Evolutionary conservation across 2,888 invertebrate species (phyloP).

Genomic region (Timandra comae): DNA sequence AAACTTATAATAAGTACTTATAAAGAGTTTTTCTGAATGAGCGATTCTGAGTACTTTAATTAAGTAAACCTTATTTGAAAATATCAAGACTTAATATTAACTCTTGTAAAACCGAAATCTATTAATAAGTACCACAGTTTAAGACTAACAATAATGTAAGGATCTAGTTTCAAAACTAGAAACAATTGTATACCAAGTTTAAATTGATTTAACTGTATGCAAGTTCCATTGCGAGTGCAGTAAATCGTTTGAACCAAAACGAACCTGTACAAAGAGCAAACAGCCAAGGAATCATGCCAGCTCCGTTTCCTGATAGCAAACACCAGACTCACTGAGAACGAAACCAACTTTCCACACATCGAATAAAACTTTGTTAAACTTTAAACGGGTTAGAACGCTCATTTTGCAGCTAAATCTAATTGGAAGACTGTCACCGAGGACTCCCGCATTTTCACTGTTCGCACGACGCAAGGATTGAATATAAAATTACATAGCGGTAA

Average conservation of each 20-base stretch:
- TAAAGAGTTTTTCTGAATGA: too few species aligned
- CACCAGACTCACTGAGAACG: conserved; percentile 41
- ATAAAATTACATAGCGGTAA: conserved; percentile 71
- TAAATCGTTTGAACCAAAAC: conserved; percentile 24
- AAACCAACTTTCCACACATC: conserved; percentile 54
- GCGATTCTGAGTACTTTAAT: too few species aligned
- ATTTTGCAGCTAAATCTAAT: conserved; percentile 65
- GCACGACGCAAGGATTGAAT: conserved; percentile 57
- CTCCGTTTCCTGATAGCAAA: conserved; percentile 41
- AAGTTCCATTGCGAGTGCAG: conserved; percentile 1
- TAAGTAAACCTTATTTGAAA: too few species aligned
- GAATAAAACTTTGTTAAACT: conserved; percentile 52
- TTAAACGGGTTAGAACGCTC: conserved; percentile 57
- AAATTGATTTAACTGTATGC: too few species aligned
- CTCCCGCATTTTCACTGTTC: conserved; percentile 70
- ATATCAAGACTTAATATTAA: too few species aligned
- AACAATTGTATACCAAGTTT: too few species aligned
- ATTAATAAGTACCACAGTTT: too few species aligned
- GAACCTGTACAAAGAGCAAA: conserved; percentile 55
- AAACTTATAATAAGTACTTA: too few species aligned
- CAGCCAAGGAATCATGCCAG: conserved; percentile 62
- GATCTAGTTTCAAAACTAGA: too few species aligned
- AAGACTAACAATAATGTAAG: too few species aligned
- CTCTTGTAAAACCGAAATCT: too few species aligned
- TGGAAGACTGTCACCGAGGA: conserved; percentile 55